Percentiles rank a stretch among this genome's conserved stretches.
These are phyloP conservation scores for Neodiprion virginianus DNA, from an alignment of 1,140 invertebrate genomes.

Conservation along the genomic window DNA sequence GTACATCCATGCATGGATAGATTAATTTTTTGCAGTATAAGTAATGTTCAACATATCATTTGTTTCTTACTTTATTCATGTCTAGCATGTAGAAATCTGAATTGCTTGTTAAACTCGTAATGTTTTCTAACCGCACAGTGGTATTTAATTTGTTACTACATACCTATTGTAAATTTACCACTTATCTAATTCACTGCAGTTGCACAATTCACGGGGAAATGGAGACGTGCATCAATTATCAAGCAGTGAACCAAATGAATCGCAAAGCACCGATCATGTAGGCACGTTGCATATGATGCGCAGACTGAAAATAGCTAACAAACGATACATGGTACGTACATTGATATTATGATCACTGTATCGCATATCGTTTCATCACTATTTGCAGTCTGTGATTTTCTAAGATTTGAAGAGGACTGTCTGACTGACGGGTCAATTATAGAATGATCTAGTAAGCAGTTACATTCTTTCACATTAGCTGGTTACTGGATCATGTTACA, in stretches of 20 bases:
- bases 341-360: not conserved
- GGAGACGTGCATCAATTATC: not conserved
- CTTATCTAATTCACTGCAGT: not conserved
- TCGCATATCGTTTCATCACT: no score
- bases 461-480: constrained; percentile 33
- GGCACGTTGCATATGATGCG: not conserved
- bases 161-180: no score
- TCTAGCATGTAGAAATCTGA: not conserved
- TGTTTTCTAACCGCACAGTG: no score
- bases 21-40: no score
- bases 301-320: not conserved
- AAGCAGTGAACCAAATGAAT: not conserved
- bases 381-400: no score
- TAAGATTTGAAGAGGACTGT: constrained; percentile 37
- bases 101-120: not conserved
- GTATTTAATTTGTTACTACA: no score
- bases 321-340: not conserved
- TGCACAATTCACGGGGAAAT: not conserved
- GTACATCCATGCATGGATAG: not conserved
- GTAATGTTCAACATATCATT: constrained; percentile 43
- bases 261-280: not conserved
- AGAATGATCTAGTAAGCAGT: no score
- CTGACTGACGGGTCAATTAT: constrained; percentile 49
- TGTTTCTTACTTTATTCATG: constrained; percentile 31
- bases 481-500: constrained; percentile 41